A percentile compares a stretch with the other conserved stretches of the same genome.
phyloP scores from a whole-genome alignment of 1,140 invertebrate species.

The Homarus americanus region DNA sequence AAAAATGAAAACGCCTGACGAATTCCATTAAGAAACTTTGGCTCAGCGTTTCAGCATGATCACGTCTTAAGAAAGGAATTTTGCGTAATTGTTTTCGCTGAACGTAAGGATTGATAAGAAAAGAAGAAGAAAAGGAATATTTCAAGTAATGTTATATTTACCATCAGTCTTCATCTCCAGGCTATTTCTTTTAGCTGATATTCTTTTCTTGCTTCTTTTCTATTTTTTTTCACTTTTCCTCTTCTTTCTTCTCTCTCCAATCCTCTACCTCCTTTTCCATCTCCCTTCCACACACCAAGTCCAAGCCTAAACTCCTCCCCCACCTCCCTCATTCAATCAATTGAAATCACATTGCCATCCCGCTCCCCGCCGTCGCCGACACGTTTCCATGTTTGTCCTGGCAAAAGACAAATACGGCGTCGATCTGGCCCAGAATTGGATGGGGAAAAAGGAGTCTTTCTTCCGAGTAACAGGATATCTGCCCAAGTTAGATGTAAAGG shows the following conservation, averaged over 20 bases:
- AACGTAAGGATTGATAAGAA: too few species aligned
- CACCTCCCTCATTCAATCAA: constrained; percentile 40
- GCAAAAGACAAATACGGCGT: constrained; percentile 37
- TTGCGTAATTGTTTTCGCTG: too few species aligned
- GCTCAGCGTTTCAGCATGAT: too few species aligned
- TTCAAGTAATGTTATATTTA: too few species aligned
- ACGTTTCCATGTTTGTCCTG: constrained; percentile 40
- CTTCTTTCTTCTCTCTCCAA: neutral
- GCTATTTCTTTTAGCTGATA: neutral
- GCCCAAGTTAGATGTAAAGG: constrained; percentile 17
- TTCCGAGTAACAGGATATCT: constrained; percentile 25
- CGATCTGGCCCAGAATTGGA: constrained; percentile 13
- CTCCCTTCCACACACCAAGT: constrained; percentile 2
- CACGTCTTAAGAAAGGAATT: too few species aligned
- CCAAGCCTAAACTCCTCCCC: neutral
- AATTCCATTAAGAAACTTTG: too few species aligned
- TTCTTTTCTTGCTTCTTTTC: too few species aligned
- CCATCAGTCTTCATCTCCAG: neutral
- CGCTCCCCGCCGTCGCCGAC: constrained; percentile 13
- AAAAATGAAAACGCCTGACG: too few species aligned
- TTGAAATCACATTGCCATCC: constrained; percentile 44
- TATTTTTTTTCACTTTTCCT: too few species aligned
- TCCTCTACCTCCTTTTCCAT: neutral
- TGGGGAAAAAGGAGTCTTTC: constrained; percentile 35
- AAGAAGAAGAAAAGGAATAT: too few species aligned